Base-by-base conservation (phyloP, 2,797 vertebrate species). In the Ambastaia sidthimunki region DNA sequence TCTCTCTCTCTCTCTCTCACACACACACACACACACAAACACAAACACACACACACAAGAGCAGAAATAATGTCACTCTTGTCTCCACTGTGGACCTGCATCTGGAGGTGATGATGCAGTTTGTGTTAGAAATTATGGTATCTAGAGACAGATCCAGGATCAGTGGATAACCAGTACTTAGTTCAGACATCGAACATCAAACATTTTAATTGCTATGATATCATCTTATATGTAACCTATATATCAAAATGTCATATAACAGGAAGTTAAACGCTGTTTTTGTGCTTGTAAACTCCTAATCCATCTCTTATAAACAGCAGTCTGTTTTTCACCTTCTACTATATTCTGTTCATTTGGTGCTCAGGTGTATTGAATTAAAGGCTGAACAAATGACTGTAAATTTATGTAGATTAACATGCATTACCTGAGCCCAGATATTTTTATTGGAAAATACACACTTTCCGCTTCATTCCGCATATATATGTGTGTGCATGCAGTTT, bases 401-500 rank as follows among this genome's bases (percentile, higher is more conserved):
- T 80, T 31, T 80, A 80, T 80, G 70, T 73, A 80, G 62, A 80
- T 80, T 73, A 80, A 73, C 78, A 57, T 44, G 62, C 70, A 73
- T 80, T 80, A 73, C 78, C 78, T 31, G n/a, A 80, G 70, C 47
- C 69, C 78, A 80, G 70, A 44, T 80, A 50, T 73, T 50, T 73
- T 80, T 80, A 73, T 73, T 50, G 55, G 48, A 23, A n/a, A n/a
- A 34, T 55, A 80, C 78, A 73, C 78, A 73, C 50, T 57, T 66
- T 52, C 55, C 5, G 50, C 57, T 52, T 50, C 21, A 70, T 62
- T 78, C 44, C 62, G 47, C 21, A 60, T 68, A 59, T 57, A 54
- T 65, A n/a, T 69, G 65, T 52, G 63, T 11, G 72, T 73, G 66
- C 59, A 41, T 57, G 37, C 95, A 96, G 96, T 98, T 97, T 97